These are phyloP conservation scores for Neodon shergylaensis DNA, from an alignment of 2,113 vertebrate species.

Conservation along the genomic window DNA sequence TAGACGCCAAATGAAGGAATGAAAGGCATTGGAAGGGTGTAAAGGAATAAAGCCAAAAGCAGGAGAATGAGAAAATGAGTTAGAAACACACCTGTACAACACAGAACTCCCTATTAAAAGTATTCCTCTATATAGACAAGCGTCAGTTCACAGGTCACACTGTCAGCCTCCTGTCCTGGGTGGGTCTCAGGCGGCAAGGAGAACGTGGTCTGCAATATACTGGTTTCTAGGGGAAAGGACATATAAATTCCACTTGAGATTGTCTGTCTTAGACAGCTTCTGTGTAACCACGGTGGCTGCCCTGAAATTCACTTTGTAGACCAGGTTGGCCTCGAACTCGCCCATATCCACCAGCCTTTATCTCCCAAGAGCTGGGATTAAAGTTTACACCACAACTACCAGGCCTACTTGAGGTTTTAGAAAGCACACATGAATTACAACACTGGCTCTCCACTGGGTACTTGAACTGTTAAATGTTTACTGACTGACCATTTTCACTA, in stretches of 20 bases:
- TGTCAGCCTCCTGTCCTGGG: neutral
- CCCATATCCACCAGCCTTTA: too few relatives aligned
- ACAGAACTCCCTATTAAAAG: neutral
- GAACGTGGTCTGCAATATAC: neutral
- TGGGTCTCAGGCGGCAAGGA: neutral
- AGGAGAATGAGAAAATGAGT: neutral
- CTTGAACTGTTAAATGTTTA: conserved; percentile 14
- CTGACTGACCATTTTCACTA: conserved; percentile 17
- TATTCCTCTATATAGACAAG: neutral
- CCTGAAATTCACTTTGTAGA: too few relatives aligned
- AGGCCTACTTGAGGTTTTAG: neutral
- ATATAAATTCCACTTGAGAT: neutral
- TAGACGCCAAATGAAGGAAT: conserved; percentile 15
- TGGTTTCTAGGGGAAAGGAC: conserved; percentile 28
- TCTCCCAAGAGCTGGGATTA: too few relatives aligned
- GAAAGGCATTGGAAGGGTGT: neutral
- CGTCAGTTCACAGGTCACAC: conserved; percentile 34
- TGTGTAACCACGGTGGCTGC: neutral
- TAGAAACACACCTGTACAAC: neutral
- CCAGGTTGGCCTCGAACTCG: too few relatives aligned
- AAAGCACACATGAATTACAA: conserved; percentile 29
- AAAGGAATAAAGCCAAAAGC: conserved; percentile 42
- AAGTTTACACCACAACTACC: too few relatives aligned
- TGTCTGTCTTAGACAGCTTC: neutral
- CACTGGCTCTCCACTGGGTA: neutral